Evolutionary conservation across 2,113 vertebrate species (phyloP).

Genomic region (Actenoides hombroni): DNA sequence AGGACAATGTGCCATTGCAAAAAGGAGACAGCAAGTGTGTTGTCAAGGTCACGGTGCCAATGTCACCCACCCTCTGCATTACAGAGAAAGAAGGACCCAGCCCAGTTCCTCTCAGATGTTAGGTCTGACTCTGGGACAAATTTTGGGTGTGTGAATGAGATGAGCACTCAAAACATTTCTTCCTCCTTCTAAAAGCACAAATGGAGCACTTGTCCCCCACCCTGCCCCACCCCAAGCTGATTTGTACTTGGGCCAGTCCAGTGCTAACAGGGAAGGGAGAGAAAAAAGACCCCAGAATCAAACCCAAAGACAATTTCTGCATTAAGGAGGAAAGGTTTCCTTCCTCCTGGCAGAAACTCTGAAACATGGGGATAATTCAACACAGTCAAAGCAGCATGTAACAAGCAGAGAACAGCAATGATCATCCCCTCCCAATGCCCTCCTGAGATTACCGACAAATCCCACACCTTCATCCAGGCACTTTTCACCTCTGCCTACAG

Average conservation of each 20-base stretch:
- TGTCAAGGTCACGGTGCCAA: neutral
- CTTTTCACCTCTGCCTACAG: neutral
- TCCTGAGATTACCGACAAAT: neutral
- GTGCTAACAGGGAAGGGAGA: neutral
- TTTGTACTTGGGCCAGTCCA: neutral
- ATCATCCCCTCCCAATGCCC: neutral
- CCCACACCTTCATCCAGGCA: neutral
- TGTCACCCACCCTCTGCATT: neutral
- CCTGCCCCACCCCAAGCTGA: neutral
- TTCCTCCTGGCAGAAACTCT: neutral
- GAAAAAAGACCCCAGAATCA: neutral
- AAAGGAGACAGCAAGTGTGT: neutral
- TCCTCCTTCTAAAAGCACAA: neutral
- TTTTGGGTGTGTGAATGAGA: neutral
- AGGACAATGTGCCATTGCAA: neutral
- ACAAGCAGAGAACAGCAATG: neutral
- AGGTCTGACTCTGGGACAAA: neutral
- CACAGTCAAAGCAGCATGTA: neutral
- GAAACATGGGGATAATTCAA: neutral
- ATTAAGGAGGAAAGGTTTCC: neutral
- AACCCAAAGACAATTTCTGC: neutral
- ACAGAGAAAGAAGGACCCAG: conserved; percentile 44
- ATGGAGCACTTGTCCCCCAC: neutral
- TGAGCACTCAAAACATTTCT: neutral
- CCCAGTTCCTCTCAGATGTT: conserved; percentile 19